A percentile compares a stretch with the other conserved stretches of the same genome.
phyloP scores from a whole-genome alignment of 1,140 invertebrate genomes.

The Apis cerana region DNA sequence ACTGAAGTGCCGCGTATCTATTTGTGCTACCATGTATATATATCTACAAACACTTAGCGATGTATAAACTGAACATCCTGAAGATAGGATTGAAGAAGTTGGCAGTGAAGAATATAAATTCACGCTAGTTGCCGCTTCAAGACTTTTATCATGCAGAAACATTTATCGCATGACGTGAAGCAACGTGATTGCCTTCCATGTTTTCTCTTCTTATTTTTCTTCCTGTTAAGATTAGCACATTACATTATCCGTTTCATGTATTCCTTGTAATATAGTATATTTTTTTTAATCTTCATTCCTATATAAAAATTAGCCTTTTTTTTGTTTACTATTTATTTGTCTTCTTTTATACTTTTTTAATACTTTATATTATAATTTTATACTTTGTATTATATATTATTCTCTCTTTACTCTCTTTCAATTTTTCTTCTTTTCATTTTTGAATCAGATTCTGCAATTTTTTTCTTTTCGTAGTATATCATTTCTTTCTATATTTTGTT shows the following conservation, averaged over 20 bases:
- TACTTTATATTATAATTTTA: too few relatives aligned
- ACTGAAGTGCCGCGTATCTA: constrained; percentile 65
- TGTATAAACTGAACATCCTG: constrained; percentile 40
- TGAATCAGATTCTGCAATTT: neutral
- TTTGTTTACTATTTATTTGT: constrained; percentile 2
- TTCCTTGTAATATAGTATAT: neutral
- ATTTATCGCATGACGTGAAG: constrained; percentile 65
- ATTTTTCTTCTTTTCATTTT: neutral
- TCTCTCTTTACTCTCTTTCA: neutral
- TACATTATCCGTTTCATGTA: constrained; percentile 25
- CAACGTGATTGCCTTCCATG: constrained; percentile 68
- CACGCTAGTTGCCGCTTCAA: constrained; percentile 63
- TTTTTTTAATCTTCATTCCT: neutral
- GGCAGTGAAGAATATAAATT: constrained; percentile 68
- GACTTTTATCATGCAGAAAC: constrained; percentile 74
- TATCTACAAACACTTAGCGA: constrained; percentile 50
- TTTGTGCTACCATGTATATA: constrained; percentile 34
- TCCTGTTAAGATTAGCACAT: constrained; percentile 44
- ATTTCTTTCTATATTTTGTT: neutral
- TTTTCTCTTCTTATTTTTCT: constrained; percentile 49
- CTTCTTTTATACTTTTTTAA: constrained; percentile 2
- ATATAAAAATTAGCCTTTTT: constrained; percentile 8
- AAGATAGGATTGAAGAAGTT: neutral
- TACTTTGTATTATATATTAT: neutral
- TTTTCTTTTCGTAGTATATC: neutral